phyloP scores from a whole-genome alignment of 2,113 vertebrate genomes.

The Neolamprologus brichardi region DNA sequence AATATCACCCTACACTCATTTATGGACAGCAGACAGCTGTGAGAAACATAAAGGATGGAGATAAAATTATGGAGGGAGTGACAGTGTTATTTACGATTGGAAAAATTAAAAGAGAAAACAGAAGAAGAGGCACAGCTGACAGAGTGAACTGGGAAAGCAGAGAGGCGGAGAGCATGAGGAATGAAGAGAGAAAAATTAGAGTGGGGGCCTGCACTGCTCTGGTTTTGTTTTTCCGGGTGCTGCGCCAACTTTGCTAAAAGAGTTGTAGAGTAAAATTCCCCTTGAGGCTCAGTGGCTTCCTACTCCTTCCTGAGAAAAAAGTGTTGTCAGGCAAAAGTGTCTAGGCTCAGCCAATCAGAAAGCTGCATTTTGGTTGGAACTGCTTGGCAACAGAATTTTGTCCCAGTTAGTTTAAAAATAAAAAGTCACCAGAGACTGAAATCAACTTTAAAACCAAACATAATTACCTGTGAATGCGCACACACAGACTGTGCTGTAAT shows the following conservation, averaged over 20 bases:
- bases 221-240: not conserved
- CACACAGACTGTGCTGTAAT: not conserved
- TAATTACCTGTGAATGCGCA: not conserved
- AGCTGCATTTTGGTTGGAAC: not conserved
- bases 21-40: not conserved
- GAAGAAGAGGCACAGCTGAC: not conserved
- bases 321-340: not conserved
- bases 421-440: not conserved
- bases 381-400: not conserved
- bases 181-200: not conserved
- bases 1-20: not conserved
- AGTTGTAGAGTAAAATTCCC: not conserved
- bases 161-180: not conserved
- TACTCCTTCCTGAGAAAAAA: not conserved
- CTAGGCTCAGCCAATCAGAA: not conserved
- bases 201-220: not conserved
- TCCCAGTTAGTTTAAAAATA: not conserved
- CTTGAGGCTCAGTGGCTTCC: not conserved
- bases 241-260: not conserved
- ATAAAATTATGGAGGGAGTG: not conserved
- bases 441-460: not conserved
- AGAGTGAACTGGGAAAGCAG: too few relatives aligned
- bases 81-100: not conserved
- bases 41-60: not conserved
- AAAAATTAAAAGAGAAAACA: not conserved